phyloP scores from a whole-genome alignment of 2,888 invertebrate species.

The Erebia epiphron region DNA sequence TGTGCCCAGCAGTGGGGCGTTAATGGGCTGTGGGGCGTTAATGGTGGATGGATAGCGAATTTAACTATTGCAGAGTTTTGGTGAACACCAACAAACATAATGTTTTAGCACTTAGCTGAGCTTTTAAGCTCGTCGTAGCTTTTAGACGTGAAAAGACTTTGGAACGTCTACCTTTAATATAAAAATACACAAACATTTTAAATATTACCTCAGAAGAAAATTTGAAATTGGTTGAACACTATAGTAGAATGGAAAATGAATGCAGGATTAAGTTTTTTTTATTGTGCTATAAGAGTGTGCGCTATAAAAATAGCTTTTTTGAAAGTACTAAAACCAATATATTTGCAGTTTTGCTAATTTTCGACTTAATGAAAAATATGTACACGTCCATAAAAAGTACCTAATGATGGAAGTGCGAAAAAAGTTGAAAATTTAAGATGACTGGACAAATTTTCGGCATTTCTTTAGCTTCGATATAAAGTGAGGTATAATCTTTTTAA shows the following conservation, averaged over 20 bases:
- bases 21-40: too few relatives aligned
- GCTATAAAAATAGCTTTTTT: too few relatives aligned
- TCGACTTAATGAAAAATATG: background rate
- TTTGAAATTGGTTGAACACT: background rate
- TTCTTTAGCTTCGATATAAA: background rate
- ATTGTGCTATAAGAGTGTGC: background rate
- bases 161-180: constrained; percentile 14
- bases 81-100: constrained; percentile 18
- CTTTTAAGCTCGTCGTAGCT: constrained; percentile 16
- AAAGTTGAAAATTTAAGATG: constrained; percentile 5
- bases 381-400: background rate
- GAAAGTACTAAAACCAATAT: too few relatives aligned
- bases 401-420: background rate
- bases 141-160: constrained; percentile 13
- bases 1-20: too few relatives aligned
- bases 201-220: background rate
- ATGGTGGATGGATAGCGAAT: too few relatives aligned
- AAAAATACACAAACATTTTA: constrained; percentile 11
- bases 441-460: constrained; percentile 5
- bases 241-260: background rate
- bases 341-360: background rate
- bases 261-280: background rate
- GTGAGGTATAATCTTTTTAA: constrained; percentile 17
- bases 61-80: constrained; percentile 11
- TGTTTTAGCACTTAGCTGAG: constrained; percentile 14